Conservation (phyloP, 2,113 vertebrate species). For the Oriolus oriolus region DNA sequence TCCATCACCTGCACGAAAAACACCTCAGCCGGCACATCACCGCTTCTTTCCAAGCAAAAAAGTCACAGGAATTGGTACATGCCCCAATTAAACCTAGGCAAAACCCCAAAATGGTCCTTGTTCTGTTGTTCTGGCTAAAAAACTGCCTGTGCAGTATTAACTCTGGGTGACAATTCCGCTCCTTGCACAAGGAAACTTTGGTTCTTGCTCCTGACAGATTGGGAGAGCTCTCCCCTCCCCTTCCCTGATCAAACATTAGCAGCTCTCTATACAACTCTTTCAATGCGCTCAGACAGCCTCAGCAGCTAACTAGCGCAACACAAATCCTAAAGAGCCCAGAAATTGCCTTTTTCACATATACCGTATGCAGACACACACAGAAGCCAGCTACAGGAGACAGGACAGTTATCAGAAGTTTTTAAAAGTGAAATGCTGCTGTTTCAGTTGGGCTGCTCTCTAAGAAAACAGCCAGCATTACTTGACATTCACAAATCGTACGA, state of each 20-base stretch:
- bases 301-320: neutral
- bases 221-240: neutral
- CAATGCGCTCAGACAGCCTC: neutral
- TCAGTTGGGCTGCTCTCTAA: conserved; percentile 8
- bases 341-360: neutral
- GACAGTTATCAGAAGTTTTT: neutral
- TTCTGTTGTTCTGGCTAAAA: neutral
- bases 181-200: neutral
- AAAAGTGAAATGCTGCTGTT: neutral
- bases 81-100: neutral
- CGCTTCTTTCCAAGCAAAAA: neutral
- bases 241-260: neutral
- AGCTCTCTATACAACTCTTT: neutral
- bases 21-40: neutral
- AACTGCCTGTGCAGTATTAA: neutral
- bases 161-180: neutral
- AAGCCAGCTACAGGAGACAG: neutral
- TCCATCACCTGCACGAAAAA: neutral
- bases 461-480: conserved; percentile 44
- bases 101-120: neutral
- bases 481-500: conserved; percentile 64
- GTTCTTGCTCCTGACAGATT: neutral
- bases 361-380: neutral
- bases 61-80: neutral
- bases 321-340: neutral